phyloP scores from a whole-genome alignment of 2,113 vertebrate genomes.

The Larimichthys crocea region DNA sequence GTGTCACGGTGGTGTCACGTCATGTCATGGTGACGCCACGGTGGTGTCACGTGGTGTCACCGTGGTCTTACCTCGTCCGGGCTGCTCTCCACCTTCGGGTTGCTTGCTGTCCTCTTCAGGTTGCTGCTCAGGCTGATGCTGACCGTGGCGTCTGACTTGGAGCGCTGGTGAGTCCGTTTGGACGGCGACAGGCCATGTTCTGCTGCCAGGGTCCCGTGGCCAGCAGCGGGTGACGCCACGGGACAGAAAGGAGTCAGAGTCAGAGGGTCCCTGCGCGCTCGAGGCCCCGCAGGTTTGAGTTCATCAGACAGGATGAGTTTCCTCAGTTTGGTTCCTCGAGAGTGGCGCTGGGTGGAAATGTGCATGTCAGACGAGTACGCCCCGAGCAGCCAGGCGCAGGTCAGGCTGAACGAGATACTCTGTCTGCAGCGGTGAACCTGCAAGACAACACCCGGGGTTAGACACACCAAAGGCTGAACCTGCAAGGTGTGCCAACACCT shows the following conservation, averaged over 20 bases:
- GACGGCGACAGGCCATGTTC: conserved; percentile 91
- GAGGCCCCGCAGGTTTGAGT: conserved; percentile 87
- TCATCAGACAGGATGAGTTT: conserved; percentile 95
- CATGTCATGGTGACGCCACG: too few relatives aligned
- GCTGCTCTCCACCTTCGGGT: conserved; percentile 94
- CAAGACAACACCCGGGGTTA: not conserved
- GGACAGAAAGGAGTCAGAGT: conserved; percentile 66
- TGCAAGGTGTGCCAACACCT: too few relatives aligned
- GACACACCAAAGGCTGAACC: too few relatives aligned
- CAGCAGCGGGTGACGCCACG: conserved; percentile 4
- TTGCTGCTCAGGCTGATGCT: conserved; percentile 95
- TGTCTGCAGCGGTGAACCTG: conserved; percentile 95
- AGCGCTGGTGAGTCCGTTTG: conserved; percentile 97
- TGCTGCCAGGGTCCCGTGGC: conserved; percentile 70
- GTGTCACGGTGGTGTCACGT: too few relatives aligned
- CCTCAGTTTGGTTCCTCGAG: conserved; percentile 93
- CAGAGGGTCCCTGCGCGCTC: conserved; percentile 82
- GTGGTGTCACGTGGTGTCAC: too few relatives aligned
- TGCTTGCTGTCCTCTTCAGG: conserved; percentile 96
- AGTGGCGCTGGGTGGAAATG: conserved; percentile 96
- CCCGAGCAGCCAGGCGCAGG: conserved; percentile 92
- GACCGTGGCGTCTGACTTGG: conserved; percentile 95
- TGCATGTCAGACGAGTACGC: conserved; percentile 98
- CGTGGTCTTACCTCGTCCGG: conserved; percentile 88
- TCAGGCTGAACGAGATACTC: conserved; percentile 94